Percentiles rank a stretch among this genome's conserved stretches.
phyloP scores from a whole-genome alignment of 2,797 vertebrate genomes.

The Neostethus bicornis region DNA sequence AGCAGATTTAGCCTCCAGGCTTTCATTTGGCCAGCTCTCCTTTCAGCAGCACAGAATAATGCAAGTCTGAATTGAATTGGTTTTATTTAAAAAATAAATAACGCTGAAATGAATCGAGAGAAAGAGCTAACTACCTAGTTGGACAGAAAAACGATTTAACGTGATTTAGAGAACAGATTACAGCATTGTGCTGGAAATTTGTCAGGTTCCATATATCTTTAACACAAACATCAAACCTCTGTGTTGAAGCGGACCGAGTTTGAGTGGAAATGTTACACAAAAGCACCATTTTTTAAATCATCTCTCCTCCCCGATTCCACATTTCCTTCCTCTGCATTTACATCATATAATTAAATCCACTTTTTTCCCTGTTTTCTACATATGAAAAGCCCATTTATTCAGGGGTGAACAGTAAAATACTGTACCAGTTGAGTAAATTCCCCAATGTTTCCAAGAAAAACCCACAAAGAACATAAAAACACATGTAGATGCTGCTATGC shows the following conservation, averaged over 20 bases:
- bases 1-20: slow-evolving; percentile 47
- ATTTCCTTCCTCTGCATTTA: slow-evolving; percentile 52
- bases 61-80: slow-evolving; percentile 7
- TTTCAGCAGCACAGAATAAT: slow-evolving; percentile 26
- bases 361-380: slow-evolving; percentile 29
- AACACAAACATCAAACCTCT: slow-evolving; percentile 14
- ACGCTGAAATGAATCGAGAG: neutral
- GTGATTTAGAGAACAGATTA: neutral
- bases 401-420: slow-evolving; percentile 11
- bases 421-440: slow-evolving; percentile 21
- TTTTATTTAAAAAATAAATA: slow-evolving; percentile 35
- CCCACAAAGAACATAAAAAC: slow-evolving; percentile 4
- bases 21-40: slow-evolving; percentile 17
- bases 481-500: slow-evolving; percentile 5
- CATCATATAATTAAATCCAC: slow-evolving; percentile 51
- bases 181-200: slow-evolving; percentile 21
- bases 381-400: slow-evolving; percentile 48
- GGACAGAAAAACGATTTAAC: neutral
- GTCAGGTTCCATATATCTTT: slow-evolving; percentile 12
- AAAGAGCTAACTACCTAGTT: neutral
- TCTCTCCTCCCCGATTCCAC: slow-evolving; percentile 23
- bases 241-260: slow-evolving; percentile 16
- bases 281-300: slow-evolving; percentile 44
- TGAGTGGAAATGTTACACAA: slow-evolving; percentile 26
- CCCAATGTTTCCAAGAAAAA: slow-evolving; percentile 36